Percentiles rank a stretch among this genome's conserved stretches.
phyloP scores from a whole-genome alignment of 2,113 vertebrate genomes.

The Brevimyrus niger region DNA sequence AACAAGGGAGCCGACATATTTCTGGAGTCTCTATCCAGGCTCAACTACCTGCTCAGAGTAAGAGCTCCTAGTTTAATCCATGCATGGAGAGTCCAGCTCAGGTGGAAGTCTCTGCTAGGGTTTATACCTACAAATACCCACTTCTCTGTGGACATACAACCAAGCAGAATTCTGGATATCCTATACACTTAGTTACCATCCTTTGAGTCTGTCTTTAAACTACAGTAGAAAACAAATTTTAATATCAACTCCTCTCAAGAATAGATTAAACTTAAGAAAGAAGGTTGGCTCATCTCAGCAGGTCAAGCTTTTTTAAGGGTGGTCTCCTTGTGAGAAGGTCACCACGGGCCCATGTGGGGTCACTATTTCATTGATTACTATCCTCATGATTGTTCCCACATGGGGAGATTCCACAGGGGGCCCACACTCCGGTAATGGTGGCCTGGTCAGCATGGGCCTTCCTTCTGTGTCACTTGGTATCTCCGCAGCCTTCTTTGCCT shows the following conservation, averaged over 20 bases:
- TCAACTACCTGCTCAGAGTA: conserved; percentile 91
- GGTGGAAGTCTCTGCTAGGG: neutral
- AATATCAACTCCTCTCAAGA: neutral
- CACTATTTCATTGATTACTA: neutral
- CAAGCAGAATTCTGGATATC: neutral
- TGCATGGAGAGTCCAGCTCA: neutral
- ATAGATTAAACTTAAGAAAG: neutral
- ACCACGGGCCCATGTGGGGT: neutral
- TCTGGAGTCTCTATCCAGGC: conserved; percentile 85
- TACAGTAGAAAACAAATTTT: neutral
- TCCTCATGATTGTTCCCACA: neutral
- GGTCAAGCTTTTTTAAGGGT: neutral
- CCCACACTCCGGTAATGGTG: neutral
- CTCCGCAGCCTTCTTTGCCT: neutral
- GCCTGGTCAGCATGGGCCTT: neutral
- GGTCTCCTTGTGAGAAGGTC: neutral
- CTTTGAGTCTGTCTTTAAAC: neutral
- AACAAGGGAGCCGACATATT: conserved; percentile 97
- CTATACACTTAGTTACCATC: neutral
- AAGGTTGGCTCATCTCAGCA: neutral
- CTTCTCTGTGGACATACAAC: neutral
- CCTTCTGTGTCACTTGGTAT: neutral
- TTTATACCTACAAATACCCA: neutral
- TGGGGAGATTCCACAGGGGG: neutral
- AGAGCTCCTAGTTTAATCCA: conserved; percentile 26